Conservation (phyloP, 2,888 invertebrate species). For the Drosophila algonquin region DNA sequence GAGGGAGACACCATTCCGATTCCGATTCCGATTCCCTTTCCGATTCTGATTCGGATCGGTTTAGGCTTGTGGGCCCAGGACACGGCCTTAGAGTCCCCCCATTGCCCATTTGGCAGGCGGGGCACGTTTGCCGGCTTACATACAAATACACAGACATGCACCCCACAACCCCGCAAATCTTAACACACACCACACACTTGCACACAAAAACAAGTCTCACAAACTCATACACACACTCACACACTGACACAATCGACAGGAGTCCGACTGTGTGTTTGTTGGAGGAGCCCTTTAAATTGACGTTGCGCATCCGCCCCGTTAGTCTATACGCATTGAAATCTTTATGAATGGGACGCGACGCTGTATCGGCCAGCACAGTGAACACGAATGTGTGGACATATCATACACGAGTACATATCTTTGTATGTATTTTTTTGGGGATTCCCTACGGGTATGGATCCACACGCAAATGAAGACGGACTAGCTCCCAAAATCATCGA, state of each 20-base stretch:
- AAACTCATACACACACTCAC: slow-evolving; percentile 2
- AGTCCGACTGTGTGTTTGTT: slow-evolving; percentile 33
- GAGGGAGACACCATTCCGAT: slow-evolving; percentile 30
- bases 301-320: slow-evolving; percentile 59
- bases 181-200: too few relatives aligned
- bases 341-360: slow-evolving; percentile 40
- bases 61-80: not conserved
- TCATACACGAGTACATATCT: not conserved
- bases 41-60: not conserved
- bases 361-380: slow-evolving; percentile 19
- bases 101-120: slow-evolving; percentile 48
- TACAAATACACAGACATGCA: not conserved
- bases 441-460: not conserved
- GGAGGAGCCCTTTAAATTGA: slow-evolving; percentile 57
- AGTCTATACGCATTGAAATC: slow-evolving; percentile 44
- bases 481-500: not conserved
- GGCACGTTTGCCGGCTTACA: slow-evolving; percentile 55
- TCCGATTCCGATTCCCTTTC: slow-evolving; percentile 16
- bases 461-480: not conserved
- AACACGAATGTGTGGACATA: not conserved
- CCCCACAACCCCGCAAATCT: too few relatives aligned
- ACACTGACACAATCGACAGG: not conserved
- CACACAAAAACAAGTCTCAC: not conserved
- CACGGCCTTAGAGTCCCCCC: slow-evolving; percentile 1
- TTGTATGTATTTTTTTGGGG: not conserved